Percentiles rank a stretch among this genome's conserved stretches.
These are phyloP conservation scores for Hydractinia symbiolongicarpus DNA, from an alignment of 30 jellyfish, hydroid and myxozoan genomes.

Conservation along the genomic window DNA sequence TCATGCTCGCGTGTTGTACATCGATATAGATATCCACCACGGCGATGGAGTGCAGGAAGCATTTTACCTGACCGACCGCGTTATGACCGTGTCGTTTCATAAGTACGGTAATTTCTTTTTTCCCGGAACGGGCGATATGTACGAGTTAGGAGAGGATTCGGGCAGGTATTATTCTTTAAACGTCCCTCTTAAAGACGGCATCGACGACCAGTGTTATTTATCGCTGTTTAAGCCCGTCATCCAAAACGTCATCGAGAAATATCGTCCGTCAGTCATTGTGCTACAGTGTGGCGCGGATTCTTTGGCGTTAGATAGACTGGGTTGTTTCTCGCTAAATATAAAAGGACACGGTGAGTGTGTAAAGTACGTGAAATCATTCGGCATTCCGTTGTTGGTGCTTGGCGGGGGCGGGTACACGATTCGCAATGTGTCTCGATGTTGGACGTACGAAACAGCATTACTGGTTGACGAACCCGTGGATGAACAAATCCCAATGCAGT, in stretches of 20 bases:
- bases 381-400: conserved; percentile 87
- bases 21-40: conserved; percentile 97
- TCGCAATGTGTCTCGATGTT: conserved; percentile 95
- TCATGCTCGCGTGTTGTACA: conserved; percentile 85
- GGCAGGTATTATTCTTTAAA: conserved; percentile 85
- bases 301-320: conserved; percentile 87
- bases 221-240: conserved; percentile 87
- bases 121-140: conserved; percentile 99
- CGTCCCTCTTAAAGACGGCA: conserved; percentile 91
- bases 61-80: conserved; percentile 94
- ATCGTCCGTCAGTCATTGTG: conserved; percentile 83
- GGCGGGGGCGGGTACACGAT: conserved; percentile 99
- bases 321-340: conserved; percentile 81
- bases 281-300: conserved; percentile 99
- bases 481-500: conserved; percentile 63
- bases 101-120: conserved; percentile 85
- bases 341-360: conserved; percentile 98
- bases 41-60: conserved; percentile 99
- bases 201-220: conserved; percentile 85
- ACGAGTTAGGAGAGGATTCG: conserved; percentile 83
- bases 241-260: conserved; percentile 78
- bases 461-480: conserved; percentile 65
- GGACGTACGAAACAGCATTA: conserved; percentile 95
- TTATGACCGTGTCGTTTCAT: conserved; percentile 94
- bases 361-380: conserved; percentile 68